phyloP scores from a whole-genome alignment of 1,140 invertebrate genomes.

The Steinernema khuongi region DNA sequence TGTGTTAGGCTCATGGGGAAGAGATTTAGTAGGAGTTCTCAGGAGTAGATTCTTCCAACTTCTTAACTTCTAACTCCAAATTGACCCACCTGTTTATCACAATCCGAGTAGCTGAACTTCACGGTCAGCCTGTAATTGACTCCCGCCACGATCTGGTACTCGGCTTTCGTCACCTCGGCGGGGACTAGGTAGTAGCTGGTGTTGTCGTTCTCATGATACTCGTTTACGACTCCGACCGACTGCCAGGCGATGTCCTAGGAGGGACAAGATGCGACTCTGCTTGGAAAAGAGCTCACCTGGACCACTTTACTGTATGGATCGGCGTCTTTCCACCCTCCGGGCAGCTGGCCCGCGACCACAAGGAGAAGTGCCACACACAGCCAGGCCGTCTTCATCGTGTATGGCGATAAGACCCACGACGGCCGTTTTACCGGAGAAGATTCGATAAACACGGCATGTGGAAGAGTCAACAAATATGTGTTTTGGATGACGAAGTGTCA shows the following conservation, averaged over 20 bases:
- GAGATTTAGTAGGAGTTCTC: neutral
- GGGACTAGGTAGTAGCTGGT: neutral
- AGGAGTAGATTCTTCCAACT: too few relatives aligned
- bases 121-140: neutral
- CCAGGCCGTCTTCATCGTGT: neutral
- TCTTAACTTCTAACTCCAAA: too few relatives aligned
- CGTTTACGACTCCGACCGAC: neutral
- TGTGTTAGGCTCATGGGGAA: too few relatives aligned
- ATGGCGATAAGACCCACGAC: neutral
- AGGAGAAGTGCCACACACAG: neutral
- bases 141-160: neutral
- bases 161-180: neutral
- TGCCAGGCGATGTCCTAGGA: neutral
- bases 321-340: neutral
- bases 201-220: neutral
- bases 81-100: neutral
- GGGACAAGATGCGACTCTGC: neutral
- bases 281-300: neutral
- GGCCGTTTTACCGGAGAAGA: too few relatives aligned
- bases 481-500: too few relatives aligned
- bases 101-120: neutral
- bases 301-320: neutral
- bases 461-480: too few relatives aligned
- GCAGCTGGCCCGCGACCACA: neutral
- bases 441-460: too few relatives aligned